These are phyloP conservation scores for Hemiprocne comata DNA, from an alignment of 2,113 vertebrate species.

Conservation along the genomic window DNA sequence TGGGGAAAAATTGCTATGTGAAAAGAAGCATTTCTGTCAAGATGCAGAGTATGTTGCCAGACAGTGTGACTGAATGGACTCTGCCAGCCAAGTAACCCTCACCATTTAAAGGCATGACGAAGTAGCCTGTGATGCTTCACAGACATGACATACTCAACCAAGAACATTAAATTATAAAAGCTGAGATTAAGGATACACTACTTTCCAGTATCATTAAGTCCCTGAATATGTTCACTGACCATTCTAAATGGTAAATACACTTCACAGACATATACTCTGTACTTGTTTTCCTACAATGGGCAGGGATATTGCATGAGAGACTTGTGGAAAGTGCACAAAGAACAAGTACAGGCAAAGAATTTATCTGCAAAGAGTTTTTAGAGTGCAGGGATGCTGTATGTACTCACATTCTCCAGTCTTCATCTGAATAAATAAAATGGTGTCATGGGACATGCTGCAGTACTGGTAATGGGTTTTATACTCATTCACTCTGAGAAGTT, in stretches of 20 bases:
- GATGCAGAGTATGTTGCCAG: neutral
- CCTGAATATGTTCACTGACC: neutral
- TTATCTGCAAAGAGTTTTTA: slow-evolving; percentile 63
- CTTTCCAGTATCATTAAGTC: neutral
- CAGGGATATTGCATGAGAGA: neutral
- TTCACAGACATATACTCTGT: neutral
- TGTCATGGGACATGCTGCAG: slow-evolving; percentile 42
- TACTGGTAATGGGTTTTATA: slow-evolving; percentile 74
- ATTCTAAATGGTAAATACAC: slow-evolving; percentile 24
- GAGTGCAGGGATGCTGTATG: slow-evolving; percentile 44
- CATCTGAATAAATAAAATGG: slow-evolving; percentile 71
- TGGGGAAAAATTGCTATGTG: neutral
- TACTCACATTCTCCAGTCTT: slow-evolving; percentile 57
- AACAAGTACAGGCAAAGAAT: slow-evolving; percentile 38
- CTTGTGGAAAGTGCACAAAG: slow-evolving; percentile 16
- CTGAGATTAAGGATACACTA: neutral
- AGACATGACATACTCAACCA: neutral
- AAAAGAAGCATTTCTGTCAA: slow-evolving; percentile 11
- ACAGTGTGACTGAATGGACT: neutral
- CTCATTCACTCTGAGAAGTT: slow-evolving; percentile 71
- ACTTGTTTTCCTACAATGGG: slow-evolving; percentile 10
- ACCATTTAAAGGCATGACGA: neutral
- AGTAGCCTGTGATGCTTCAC: neutral
- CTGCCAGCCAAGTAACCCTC: neutral
- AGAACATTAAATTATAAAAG: slow-evolving; percentile 17